Evolutionary conservation across 2,888 invertebrate species (phyloP).

Genomic region (Nesidiocoris tenuis): DNA sequence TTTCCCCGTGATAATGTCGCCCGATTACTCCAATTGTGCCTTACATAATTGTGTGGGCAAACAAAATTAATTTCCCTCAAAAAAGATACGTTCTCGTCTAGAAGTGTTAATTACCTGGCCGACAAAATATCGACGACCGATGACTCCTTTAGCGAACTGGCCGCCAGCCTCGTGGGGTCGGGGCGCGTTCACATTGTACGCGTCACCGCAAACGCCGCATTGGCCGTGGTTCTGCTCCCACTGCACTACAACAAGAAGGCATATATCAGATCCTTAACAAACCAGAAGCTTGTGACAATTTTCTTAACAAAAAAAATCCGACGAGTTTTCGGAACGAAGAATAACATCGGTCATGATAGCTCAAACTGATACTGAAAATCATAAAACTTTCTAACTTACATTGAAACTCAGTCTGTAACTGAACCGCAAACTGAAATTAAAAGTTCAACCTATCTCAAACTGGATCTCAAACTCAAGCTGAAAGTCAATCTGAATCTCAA

Average conservation of each 20-base stretch:
- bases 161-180: conserved; percentile 89
- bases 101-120: conserved; percentile 65
- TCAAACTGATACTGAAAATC: neutral
- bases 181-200: conserved; percentile 68
- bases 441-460: too few species aligned
- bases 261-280: conserved; percentile 13
- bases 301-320: too few species aligned
- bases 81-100: neutral
- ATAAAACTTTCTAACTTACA: too few species aligned
- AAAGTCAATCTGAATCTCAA: too few species aligned
- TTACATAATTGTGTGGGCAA: too few species aligned
- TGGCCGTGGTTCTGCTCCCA: conserved; percentile 82
- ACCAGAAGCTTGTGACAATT: neutral
- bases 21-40: too few species aligned
- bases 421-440: too few species aligned
- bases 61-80: too few species aligned
- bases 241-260: conserved; percentile 64
- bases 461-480: too few species aligned
- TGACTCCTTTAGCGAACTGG: conserved; percentile 80
- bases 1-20: too few species aligned
- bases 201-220: conserved; percentile 89
- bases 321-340: conserved; percentile 10
- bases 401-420: too few species aligned
- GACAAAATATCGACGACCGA: conserved; percentile 74
- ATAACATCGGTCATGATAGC: too few species aligned